Conservation (phyloP, 2,113 vertebrate species). For the Zosterops hypoxanthus region DNA sequence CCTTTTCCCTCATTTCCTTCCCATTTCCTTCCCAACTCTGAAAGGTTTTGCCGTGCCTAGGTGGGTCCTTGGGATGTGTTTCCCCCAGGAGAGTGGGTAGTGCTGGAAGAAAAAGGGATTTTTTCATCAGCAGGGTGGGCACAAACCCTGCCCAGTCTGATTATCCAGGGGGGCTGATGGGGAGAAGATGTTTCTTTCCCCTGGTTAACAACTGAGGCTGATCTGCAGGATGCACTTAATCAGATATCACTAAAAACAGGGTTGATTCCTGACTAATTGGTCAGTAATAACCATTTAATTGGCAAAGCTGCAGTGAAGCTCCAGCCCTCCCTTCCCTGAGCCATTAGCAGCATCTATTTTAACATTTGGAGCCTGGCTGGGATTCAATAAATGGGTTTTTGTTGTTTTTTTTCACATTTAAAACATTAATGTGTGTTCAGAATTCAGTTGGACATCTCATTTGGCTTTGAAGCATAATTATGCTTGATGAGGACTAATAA, state of each 20-base stretch:
- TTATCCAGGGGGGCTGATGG: rapidly evolving
- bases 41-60: background rate
- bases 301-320: background rate
- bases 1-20: slow-evolving; percentile 41
- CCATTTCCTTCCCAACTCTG: background rate
- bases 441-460: slow-evolving; percentile 14
- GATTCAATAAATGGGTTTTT: background rate
- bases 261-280: slow-evolving; percentile 28
- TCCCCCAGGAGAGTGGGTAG: background rate
- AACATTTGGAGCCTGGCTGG: background rate
- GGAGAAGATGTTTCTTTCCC: background rate
- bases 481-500: slow-evolving; percentile 55
- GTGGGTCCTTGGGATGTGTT: background rate
- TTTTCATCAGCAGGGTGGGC: background rate
- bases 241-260: background rate
- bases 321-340: background rate
- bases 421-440: background rate
- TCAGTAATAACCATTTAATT: slow-evolving; percentile 32
- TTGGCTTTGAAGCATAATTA: slow-evolving; percentile 49
- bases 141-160: background rate
- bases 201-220: background rate
- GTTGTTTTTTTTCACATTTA: background rate
- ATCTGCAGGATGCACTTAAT: background rate
- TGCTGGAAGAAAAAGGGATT: background rate
- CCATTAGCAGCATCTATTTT: background rate